phyloP scores from a whole-genome alignment of 2,797 vertebrate species.

The Tragelaphus oryx region DNA sequence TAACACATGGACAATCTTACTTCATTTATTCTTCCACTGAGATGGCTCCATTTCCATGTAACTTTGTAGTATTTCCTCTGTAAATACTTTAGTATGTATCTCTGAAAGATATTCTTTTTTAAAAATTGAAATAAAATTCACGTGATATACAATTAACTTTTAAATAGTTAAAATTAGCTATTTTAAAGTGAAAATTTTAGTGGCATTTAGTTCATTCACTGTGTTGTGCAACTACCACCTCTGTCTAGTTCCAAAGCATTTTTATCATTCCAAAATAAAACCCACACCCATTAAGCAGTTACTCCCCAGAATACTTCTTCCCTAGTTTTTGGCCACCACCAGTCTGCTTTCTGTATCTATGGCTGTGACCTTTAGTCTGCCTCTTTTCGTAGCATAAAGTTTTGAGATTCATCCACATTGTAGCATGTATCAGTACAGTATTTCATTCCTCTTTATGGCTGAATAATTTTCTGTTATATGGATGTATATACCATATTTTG shows the following conservation, averaged over 20 bases:
- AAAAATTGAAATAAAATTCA: neutral
- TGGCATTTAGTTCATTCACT: neutral
- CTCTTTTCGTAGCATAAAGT: neutral
- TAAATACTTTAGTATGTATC: neutral
- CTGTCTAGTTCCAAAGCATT: neutral
- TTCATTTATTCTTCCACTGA: slow-evolving; percentile 14
- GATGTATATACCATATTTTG: neutral
- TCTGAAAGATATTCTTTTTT: neutral
- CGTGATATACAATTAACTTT: neutral
- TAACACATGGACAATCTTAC: neutral
- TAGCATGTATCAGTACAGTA: neutral
- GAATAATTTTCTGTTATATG: neutral
- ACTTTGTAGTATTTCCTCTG: neutral
- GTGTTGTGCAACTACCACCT: neutral
- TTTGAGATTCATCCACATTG: neutral
- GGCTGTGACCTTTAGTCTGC: neutral
- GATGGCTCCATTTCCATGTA: neutral
- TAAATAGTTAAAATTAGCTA: neutral
- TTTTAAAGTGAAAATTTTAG: neutral
- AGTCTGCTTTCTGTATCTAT: neutral
- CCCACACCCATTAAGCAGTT: neutral
- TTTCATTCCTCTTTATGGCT: neutral
- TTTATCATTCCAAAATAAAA: neutral
- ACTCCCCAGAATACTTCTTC: neutral
- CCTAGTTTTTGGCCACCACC: neutral